Evolutionary conservation across 1,140 invertebrate genomes (phyloP), one percentile per base, ranked within the genome.

Genomic region (Monochamus saltuarius): DNA sequence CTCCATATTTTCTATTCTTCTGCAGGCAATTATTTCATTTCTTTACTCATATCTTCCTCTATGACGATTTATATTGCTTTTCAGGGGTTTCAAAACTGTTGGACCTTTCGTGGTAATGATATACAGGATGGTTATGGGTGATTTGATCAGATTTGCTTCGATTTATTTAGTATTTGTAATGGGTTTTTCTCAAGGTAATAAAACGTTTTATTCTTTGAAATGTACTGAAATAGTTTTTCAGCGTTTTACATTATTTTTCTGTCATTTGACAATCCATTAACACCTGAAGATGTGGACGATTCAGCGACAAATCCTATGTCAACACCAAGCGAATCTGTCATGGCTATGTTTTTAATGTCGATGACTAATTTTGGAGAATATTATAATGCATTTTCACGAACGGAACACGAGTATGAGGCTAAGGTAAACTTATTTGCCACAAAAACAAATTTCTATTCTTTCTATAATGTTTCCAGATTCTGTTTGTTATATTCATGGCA

Each of bases 101-200:
- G 97, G 97, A 1, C 96, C 97, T 7, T 98, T 99, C 85, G 96
- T 99, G 4, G 94, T 98, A 51, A 99, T 99, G 97, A 97, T 99
- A 63, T 98, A 99, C 78, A 86, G 94, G 65, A 99, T 99, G 94
- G 90, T 99, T 16, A 91, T 91, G 82, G 94, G 94, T 61, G 97
- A 99, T 80, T 78, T 99, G 13, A 78, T 98, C 7, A 83, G 96
- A 67, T 99, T 99, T 78, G 94, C 96, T 39, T 91, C 89, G 29
- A 98, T 99, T 71, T 99, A 98, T 76, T 79, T 94, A 42, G 93
- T 99, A 0, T 98, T 99, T 73, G 91, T 99, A 0, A 89, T 98
- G 85, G 96, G 96, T 61, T 99, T 99, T 76, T 96, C 96, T 11
- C 96, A 99, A 89, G 90, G 90, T 91, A 83, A 51, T 11, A 1